Evolutionary conservation across 2,113 vertebrate species (phyloP).

Genomic region (Heterocephalus glaber): DNA sequence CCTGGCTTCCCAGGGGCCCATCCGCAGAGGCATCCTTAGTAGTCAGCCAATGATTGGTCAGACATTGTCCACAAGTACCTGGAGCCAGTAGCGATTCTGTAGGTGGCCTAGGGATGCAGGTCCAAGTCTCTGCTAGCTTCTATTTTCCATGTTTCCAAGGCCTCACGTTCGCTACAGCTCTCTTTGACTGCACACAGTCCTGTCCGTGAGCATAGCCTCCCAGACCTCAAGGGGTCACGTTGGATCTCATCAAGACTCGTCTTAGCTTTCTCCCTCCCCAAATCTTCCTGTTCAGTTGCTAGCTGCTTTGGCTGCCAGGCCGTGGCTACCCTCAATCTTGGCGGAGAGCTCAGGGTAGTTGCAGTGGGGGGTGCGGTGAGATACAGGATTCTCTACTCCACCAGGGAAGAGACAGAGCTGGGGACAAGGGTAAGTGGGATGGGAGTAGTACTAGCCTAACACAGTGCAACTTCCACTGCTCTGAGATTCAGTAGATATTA

Average conservation of each 20-base stretch:
- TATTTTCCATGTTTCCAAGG: constrained; percentile 37
- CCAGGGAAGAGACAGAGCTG: background rate
- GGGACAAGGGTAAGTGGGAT: background rate
- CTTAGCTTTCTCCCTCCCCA: background rate
- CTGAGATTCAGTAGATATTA: background rate
- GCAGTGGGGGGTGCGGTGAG: background rate
- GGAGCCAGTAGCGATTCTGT: background rate
- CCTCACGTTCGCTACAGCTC: background rate
- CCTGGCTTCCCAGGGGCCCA: background rate
- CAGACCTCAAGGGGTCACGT: background rate
- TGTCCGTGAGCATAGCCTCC: constrained; percentile 22
- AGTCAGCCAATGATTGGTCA: background rate
- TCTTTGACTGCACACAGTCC: background rate
- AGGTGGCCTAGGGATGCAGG: background rate
- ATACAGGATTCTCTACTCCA: background rate
- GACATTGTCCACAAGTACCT: constrained; percentile 8
- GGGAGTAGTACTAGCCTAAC: background rate
- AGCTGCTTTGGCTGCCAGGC: background rate
- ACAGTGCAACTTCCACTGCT: background rate
- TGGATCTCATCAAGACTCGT: background rate
- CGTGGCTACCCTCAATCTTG: background rate
- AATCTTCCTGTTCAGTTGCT: background rate
- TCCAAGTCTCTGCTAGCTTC: constrained; percentile 24
- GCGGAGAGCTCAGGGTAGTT: background rate
- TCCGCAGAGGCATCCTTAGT: background rate